phyloP scores from a whole-genome alignment of 1,140 invertebrate species.

The Watersipora subatra region DNA sequence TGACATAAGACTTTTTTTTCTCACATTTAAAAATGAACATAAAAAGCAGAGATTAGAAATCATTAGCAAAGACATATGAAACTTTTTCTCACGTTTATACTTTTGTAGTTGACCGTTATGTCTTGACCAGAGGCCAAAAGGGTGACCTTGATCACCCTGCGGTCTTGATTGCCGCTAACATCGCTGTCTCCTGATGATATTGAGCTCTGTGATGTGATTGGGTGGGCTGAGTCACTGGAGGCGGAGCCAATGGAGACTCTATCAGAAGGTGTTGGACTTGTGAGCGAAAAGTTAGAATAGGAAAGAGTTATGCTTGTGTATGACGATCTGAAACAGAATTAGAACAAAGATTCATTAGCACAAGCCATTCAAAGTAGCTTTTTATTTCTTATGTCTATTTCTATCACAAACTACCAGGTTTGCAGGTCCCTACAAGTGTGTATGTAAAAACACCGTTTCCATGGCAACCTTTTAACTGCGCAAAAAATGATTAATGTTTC shows the following conservation, averaged over 20 bases:
- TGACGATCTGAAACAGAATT: background rate
- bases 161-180: slow-evolving; percentile 2
- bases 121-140: background rate
- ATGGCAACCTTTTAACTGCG: too few relatives aligned
- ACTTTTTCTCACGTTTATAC: background rate
- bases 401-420: too few relatives aligned
- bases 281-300: background rate
- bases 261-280: background rate
- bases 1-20: too few relatives aligned
- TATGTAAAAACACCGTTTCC: too few relatives aligned
- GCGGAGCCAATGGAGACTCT: background rate
- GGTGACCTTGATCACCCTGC: background rate
- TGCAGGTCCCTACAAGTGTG: too few relatives aligned
- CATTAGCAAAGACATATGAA: too few relatives aligned
- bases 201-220: background rate
- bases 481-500: too few relatives aligned
- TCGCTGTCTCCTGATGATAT: background rate
- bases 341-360: too few relatives aligned
- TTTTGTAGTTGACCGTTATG: background rate
- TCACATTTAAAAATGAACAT: too few relatives aligned
- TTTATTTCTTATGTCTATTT: too few relatives aligned
- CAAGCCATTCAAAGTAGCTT: too few relatives aligned
- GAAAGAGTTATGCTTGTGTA: background rate
- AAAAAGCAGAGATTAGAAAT: too few relatives aligned
- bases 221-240: slow-evolving; percentile 2